Evolutionary conservation across 2,888 invertebrate genomes (phyloP), one percentile per base, ranked within the genome.

Genomic region (Arctia plantaginis): DNA sequence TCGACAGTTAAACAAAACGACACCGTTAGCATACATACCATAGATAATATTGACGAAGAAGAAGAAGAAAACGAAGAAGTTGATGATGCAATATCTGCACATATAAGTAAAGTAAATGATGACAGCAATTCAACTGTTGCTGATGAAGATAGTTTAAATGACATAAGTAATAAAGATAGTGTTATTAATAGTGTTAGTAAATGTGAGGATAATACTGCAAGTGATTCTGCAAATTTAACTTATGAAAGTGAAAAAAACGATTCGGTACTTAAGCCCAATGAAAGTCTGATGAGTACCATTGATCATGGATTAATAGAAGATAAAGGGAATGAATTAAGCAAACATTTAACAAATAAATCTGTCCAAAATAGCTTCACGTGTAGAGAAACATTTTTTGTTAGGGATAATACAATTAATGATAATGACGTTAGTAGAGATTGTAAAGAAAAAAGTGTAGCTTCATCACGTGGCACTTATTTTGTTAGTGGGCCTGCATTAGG

Each of bases 401-500:
- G 74, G 70, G 81, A 80, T 41, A 78, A 70, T 76, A 75, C 80
- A 75, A 55, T 66, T 23, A 69, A 68, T 23, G 71, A 78, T 35
- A 69, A 67, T 6, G 62, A 65, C 27, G 47, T 75, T n/a, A 74
- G n/a, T 30, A 62, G 75, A 64, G 67, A 74, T 59, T 64, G 66
- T 18, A 74, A 76, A 66, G 80, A 78, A 72, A 76, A 74, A 44
- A 79, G 71, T 78, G 73, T 64, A 68, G 75, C 79, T 67, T 62
- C 68, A 39, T 47, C 64, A 64, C 85, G 89, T 77, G 87, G 85
- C 6, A 87, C 89, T 7, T 89, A 88, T 77, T 90, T 87, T 65
- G 83, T 88, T 10, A 81, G 76, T 39, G 84, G 84, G 47, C 62
- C 81, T 33, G 77, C 62, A 18, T 75, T 73, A 33, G 59, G 80